These are phyloP conservation scores for Chelon auratus DNA, from an alignment of 2,797 vertebrate genomes.

Conservation along the genomic window DNA sequence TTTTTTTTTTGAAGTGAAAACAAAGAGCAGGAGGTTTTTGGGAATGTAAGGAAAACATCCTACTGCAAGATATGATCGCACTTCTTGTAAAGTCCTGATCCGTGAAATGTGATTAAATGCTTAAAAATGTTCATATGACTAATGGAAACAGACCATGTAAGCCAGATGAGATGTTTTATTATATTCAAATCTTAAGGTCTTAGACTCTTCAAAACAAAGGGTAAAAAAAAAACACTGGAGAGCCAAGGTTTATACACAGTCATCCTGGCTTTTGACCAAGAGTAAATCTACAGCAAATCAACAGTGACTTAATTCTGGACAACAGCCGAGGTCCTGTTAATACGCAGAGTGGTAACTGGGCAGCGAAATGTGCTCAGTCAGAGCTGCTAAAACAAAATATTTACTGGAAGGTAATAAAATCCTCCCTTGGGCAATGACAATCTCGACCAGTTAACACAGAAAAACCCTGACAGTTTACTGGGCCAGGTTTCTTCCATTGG, in stretches of 20 bases:
- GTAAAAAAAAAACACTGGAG: neutral
- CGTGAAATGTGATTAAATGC: slow-evolving; percentile 45
- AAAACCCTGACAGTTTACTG: slow-evolving; percentile 57
- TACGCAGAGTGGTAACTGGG: slow-evolving; percentile 62
- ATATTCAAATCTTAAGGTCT: neutral
- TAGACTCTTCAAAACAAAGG: too few relatives aligned
- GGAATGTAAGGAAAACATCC: slow-evolving; percentile 37
- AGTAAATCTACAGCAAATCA: slow-evolving; percentile 32
- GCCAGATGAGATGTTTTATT: slow-evolving; percentile 1
- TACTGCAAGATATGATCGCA: slow-evolving; percentile 18
- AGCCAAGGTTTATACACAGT: slow-evolving; percentile 2
- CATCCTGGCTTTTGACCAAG: slow-evolving; percentile 28
- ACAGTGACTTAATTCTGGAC: slow-evolving; percentile 33
- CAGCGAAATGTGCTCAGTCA: slow-evolving; percentile 62
- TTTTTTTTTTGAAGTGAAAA: slow-evolving; percentile 21
- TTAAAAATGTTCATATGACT: slow-evolving; percentile 23
- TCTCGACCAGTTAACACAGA: slow-evolving; percentile 28
- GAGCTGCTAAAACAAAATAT: slow-evolving; percentile 65
- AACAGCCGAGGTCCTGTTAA: slow-evolving; percentile 63
- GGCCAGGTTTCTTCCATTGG: slow-evolving; percentile 26
- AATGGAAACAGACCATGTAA: neutral
- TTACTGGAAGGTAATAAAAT: slow-evolving; percentile 72
- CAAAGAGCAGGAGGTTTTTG: neutral
- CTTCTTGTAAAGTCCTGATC: slow-evolving; percentile 19
- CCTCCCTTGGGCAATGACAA: slow-evolving; percentile 21